Evolutionary conservation across 2,797 vertebrate species (phyloP).

Genomic region (Phoxinus dragarum): DNA sequence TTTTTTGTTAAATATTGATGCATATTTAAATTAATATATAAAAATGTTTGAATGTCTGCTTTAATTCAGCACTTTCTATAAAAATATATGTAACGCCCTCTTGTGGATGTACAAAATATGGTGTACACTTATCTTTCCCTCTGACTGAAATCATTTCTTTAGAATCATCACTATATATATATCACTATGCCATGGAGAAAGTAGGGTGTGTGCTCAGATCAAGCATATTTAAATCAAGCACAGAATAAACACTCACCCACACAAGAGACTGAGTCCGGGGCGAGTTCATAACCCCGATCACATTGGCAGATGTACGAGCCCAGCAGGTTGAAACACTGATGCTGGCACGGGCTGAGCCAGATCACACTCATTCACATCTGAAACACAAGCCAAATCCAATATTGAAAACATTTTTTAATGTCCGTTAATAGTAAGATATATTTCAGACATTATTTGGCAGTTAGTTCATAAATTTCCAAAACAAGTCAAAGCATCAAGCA

Average conservation of each 20-base stretch:
- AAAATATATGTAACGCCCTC: background rate
- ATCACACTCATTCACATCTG: conserved; percentile 95
- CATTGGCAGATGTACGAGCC: conserved; percentile 97
- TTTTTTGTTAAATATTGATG: background rate
- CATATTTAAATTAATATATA: background rate
- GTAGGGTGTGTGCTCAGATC: background rate
- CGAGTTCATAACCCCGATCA: conserved; percentile 91
- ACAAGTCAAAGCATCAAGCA: background rate
- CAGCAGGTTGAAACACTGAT: conserved; percentile 94
- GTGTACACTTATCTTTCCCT: background rate
- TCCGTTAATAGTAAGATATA: background rate
- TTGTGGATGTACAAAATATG: background rate
- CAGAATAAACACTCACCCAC: conserved; percentile 79
- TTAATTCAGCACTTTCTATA: background rate
- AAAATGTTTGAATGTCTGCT: background rate
- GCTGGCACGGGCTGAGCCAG: conserved; percentile 90
- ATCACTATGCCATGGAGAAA: background rate
- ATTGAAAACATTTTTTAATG: background rate
- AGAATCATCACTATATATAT: background rate
- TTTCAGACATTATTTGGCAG: background rate
- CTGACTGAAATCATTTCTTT: background rate
- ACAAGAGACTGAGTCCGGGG: conserved; percentile 88
- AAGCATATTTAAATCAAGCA: background rate
- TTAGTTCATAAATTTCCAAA: background rate
- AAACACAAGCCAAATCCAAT: conserved; percentile 64